Base-by-base conservation (phyloP, 2,888 invertebrate genomes). In the Leptura quadrifasciata region DNA sequence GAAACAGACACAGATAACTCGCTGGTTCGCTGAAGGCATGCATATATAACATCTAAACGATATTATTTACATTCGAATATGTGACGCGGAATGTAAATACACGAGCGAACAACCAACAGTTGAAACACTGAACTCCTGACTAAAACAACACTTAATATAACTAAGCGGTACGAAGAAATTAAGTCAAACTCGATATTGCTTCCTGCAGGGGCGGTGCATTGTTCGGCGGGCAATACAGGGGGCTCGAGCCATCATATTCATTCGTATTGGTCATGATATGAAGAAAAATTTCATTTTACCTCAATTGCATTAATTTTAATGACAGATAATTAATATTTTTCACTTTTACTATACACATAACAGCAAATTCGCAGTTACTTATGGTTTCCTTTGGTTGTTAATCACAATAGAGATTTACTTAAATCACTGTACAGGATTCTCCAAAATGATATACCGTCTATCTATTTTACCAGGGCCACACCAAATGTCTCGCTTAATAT, bases 171-270 rank as follows among this genome's bases (percentile, higher is more conserved):
- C 74, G 72, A 79, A 79, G 79, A 76, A 77, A 76, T 68, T 76
- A 72, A 77, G 76, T 79, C 76, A 72, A 47, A 67, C 69, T 63
- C 75, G 75, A 71, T 75, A 77, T 73, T 70, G 76, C 71, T 77
- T 79, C 79, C 79, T 79, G 79, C 77, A 72, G 76, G 64, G 76
- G 69, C 72, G 72, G 75, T 69, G 76, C 71, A 61, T 61, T 61
- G 61, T 69, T 58, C 69, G 31, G 54, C 18, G 55, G 27, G 21
- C 65, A 21, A 3, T 27, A 17, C 55, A 57, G 20, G 20, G 55
- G 68, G 27, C 39, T 31, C 39, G 58, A 58, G 39, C 3, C 39
- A 20, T 63, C 12, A 18, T 6, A 6, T 17, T 2, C 2, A 2
- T 12, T 39, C 39, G 12, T 9, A 20, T n/a, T 18, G 21, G 18